phyloP scores from a whole-genome alignment of 2,888 invertebrate species.

The Opisthograptis luteolata region DNA sequence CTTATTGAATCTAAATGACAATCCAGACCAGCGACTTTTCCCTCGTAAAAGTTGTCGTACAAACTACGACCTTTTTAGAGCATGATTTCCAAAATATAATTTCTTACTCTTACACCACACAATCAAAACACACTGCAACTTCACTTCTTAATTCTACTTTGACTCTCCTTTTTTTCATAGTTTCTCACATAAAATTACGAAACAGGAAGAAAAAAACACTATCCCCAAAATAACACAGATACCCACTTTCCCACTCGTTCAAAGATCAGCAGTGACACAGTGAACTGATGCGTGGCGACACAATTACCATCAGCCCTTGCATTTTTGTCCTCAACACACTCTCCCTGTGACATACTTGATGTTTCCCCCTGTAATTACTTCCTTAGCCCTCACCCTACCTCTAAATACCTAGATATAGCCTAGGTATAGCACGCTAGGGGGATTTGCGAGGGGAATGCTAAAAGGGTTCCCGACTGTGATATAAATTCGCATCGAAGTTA shows the following conservation, averaged over 20 bases:
- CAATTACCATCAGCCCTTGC: constrained; percentile 76
- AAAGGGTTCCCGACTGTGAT: constrained; percentile 73
- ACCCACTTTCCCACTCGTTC: constrained; percentile 53
- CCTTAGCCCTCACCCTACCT: constrained; percentile 60
- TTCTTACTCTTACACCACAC: no score
- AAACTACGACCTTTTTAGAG: no score
- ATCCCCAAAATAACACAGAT: constrained; percentile 42
- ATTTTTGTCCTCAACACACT: constrained; percentile 81
- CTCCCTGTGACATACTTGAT: constrained; percentile 82
- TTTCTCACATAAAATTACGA: no score
- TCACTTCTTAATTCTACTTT: no score
- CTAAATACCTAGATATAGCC: constrained; percentile 68
- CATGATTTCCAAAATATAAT: no score
- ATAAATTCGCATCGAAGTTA: constrained; percentile 64
- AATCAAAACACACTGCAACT: no score
- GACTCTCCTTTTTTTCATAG: no score
- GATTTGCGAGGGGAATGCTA: constrained; percentile 78
- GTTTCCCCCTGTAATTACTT: constrained; percentile 78
- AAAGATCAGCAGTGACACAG: constrained; percentile 82
- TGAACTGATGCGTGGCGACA: constrained; percentile 79
- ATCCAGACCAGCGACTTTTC: no score
- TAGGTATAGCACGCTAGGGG: constrained; percentile 68
- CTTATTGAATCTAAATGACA: no score
- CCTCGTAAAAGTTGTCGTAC: no score
- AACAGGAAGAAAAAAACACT: constrained; percentile 6